Conservation (phyloP, 2,888 invertebrate genomes). For the Alcis repandata region DNA sequence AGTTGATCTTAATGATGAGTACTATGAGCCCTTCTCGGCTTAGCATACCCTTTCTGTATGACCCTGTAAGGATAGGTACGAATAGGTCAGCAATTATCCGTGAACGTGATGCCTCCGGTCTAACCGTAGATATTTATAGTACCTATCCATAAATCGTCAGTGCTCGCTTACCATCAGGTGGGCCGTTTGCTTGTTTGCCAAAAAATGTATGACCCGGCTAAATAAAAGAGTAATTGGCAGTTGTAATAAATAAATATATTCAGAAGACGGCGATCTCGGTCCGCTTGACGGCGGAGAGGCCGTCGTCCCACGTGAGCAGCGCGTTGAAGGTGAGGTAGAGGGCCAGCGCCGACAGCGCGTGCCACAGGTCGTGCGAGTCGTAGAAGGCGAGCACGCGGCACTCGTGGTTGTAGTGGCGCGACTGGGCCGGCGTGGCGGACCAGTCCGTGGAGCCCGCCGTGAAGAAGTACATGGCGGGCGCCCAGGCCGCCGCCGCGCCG, state of each 20-base stretch:
- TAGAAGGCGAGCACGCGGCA: slow-evolving; percentile 88
- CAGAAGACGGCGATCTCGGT: slow-evolving; percentile 93
- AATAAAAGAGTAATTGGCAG: no score
- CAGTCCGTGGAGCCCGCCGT: slow-evolving; percentile 64
- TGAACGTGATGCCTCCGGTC: no score
- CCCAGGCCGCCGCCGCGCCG: slow-evolving; percentile 89
- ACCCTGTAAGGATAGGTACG: no score
- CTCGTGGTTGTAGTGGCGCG: slow-evolving; percentile 85
- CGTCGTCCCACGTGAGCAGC: slow-evolving; percentile 94
- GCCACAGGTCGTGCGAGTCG: slow-evolving; percentile 96
- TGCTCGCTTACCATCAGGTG: no score
- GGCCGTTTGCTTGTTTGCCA: no score
- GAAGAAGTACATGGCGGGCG: slow-evolving; percentile 88
- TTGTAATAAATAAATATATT: neutral
- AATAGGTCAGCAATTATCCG: no score
- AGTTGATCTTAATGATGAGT: no score
- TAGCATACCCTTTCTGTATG: no score
- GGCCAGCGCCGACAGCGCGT: slow-evolving; percentile 93
- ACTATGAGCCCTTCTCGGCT: no score
- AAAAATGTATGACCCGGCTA: no score
- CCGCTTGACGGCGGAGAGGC: slow-evolving; percentile 90
- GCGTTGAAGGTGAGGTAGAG: slow-evolving; percentile 95
- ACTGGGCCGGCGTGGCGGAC: slow-evolving; percentile 89
- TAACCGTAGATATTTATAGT: no score
- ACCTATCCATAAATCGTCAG: no score